Conservation (phyloP, 2,113 vertebrate genomes). For the Alethe castanea region DNA sequence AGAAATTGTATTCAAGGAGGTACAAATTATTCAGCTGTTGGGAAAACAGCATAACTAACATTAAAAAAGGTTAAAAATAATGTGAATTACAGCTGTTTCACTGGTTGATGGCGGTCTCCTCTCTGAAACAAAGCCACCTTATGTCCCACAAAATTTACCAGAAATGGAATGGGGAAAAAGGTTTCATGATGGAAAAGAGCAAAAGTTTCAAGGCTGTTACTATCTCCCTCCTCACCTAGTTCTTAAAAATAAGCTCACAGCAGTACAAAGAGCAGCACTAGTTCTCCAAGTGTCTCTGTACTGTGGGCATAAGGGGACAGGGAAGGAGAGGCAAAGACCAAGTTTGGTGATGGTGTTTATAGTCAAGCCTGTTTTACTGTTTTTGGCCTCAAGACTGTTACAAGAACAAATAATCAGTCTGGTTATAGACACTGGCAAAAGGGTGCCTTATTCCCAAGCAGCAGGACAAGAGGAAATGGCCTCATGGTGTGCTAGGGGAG, state of each 20-base stretch:
- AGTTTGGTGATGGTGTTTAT: neutral
- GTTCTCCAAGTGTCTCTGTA: neutral
- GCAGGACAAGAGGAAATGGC: neutral
- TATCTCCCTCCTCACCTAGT: neutral
- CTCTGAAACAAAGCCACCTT: neutral
- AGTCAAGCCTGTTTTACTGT: neutral
- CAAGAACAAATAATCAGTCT: neutral
- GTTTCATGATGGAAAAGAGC: neutral
- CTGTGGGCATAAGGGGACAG: neutral
- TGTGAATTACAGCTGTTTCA: neutral
- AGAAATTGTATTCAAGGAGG: neutral
- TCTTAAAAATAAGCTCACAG: neutral
- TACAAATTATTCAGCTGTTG: neutral
- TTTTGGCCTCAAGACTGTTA: neutral
- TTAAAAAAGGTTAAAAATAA: fast-evolving
- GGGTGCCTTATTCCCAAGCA: neutral
- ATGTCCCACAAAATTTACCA: neutral
- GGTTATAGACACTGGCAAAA: neutral
- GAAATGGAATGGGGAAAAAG: neutral
- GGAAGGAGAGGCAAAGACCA: neutral
- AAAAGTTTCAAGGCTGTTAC: neutral
- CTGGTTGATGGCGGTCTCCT: neutral
- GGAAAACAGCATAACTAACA: neutral
- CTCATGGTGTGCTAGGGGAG: neutral
- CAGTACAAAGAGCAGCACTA: neutral